Percentiles rank a stretch among this genome's conserved stretches.
Evolutionary conservation across 2,888 invertebrate genomes (phyloP).

Genomic region (Bursaphelenchus okinawaensis): DNA sequence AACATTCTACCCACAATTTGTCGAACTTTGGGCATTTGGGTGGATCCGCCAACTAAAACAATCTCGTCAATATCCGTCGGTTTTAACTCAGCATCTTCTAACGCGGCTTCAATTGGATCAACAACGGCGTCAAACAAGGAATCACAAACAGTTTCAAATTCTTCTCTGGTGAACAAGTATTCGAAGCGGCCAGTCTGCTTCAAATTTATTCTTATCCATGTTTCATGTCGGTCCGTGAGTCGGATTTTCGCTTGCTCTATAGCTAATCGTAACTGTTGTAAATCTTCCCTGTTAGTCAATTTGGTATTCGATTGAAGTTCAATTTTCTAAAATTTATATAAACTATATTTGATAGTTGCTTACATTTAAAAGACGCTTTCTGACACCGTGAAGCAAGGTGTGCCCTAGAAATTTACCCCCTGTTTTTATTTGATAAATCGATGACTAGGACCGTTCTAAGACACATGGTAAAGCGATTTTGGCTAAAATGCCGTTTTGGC

Average conservation of each 20-base stretch:
- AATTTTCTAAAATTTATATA: conserved; percentile 34
- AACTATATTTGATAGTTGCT: too few species aligned
- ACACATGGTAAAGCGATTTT: too few species aligned
- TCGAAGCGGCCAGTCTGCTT: conserved; percentile 51
- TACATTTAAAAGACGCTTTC: too few species aligned
- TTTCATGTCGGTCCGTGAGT: conserved; percentile 51
- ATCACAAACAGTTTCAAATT: conserved; percentile 61
- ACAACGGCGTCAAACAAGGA: conserved; percentile 61
- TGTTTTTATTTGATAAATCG: too few species aligned
- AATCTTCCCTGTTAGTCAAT: conserved; percentile 59
- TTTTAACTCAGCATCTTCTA: conserved; percentile 55
- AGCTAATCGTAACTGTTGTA: conserved; percentile 59
- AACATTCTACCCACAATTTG: conserved; percentile 60
- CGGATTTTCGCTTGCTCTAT: conserved; percentile 60
- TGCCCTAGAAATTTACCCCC: too few species aligned
- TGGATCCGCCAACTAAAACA: conserved; percentile 63
- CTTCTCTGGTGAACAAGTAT: conserved; percentile 57
- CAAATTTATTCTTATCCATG: conserved; percentile 55
- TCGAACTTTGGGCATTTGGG: conserved; percentile 61
- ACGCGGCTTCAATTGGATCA: conserved; percentile 60
- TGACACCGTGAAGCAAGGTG: too few species aligned
- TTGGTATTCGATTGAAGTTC: conserved; percentile 45
- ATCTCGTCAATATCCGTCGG: conserved; percentile 60
- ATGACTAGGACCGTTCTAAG: too few species aligned
- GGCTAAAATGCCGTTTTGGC: too few species aligned